Conservation (phyloP, 2,797 vertebrate species). For the Rhinatrema bivittatum region DNA sequence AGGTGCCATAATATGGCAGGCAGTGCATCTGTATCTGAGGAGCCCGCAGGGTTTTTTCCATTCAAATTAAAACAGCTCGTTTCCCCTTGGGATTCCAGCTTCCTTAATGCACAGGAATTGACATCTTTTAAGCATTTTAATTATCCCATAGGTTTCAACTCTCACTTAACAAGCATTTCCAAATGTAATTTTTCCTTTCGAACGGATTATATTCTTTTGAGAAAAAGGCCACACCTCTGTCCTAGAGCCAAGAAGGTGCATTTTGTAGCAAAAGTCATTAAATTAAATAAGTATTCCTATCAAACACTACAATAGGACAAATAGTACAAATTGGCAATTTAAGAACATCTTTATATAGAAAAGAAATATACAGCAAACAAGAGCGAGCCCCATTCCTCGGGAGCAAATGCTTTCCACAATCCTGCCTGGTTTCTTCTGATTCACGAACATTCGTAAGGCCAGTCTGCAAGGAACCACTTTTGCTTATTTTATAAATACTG, state of each 20-base stretch:
- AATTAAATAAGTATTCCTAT: slow-evolving; percentile 62
- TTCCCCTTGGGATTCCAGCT: too few species aligned
- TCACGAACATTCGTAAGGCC: slow-evolving; percentile 50
- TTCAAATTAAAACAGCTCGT: too few species aligned
- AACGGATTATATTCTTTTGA: too few species aligned
- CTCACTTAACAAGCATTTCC: not conserved
- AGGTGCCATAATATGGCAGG: too few species aligned
- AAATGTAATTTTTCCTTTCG: too few species aligned
- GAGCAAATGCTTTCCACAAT: too few species aligned
- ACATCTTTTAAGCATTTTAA: too few species aligned
- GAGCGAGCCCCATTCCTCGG: too few species aligned
- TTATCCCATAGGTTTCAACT: not conserved
- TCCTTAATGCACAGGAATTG: too few species aligned
- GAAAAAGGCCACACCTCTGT: slow-evolving; percentile 12
- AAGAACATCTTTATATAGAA: slow-evolving; percentile 55
- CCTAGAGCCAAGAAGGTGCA: slow-evolving; percentile 63
- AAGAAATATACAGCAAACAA: slow-evolving; percentile 30
- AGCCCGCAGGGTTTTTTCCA: too few species aligned
- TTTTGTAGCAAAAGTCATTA: slow-evolving; percentile 51
- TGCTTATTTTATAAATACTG: slow-evolving; percentile 53
- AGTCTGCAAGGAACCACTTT: slow-evolving; percentile 43
- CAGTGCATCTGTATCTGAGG: too few species aligned
- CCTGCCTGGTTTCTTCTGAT: slow-evolving; percentile 35
- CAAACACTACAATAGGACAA: slow-evolving; percentile 38
- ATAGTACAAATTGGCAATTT: slow-evolving; percentile 54